Evolutionary conservation across 2,797 vertebrate species (phyloP).

Genomic region (Garrulus glandarius): DNA sequence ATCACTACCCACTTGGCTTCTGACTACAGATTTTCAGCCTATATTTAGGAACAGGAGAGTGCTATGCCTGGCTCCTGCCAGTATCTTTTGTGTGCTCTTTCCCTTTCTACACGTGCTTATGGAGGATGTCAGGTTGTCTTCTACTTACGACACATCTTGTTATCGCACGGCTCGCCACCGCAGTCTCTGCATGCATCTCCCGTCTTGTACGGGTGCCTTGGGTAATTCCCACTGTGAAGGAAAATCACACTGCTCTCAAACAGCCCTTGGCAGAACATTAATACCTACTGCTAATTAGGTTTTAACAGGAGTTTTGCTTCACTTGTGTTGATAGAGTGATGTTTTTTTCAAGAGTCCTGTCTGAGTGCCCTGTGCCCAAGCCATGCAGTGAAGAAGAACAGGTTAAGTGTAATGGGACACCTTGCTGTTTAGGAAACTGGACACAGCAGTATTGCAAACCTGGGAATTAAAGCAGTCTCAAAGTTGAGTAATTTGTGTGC

Average conservation of each 20-base stretch:
- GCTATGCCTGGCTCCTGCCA: background rate
- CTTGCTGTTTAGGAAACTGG: background rate
- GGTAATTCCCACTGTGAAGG: constrained; percentile 73
- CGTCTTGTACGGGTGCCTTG: constrained; percentile 8
- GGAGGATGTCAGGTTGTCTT: background rate
- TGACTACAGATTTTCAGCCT: background rate
- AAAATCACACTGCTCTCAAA: background rate
- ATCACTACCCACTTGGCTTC: background rate
- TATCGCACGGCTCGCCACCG: constrained; percentile 30
- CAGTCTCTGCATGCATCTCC: constrained; percentile 68
- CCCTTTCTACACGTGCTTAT: background rate
- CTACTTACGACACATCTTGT: constrained; percentile 74
- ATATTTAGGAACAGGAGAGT: background rate
- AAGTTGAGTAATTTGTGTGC: background rate
- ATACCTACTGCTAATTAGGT: background rate
- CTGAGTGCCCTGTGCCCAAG: background rate
- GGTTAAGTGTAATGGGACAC: background rate
- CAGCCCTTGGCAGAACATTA: background rate
- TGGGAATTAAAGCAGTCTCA: background rate
- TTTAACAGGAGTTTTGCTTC: background rate
- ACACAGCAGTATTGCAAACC: background rate
- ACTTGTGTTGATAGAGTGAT: background rate
- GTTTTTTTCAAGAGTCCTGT: background rate
- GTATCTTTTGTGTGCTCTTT: background rate
- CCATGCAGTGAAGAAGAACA: background rate